A percentile compares a stretch with the other conserved stretches of the same genome.
Conservation (phyloP, 1,140 invertebrate species). For the Asobara japonica region DNA sequence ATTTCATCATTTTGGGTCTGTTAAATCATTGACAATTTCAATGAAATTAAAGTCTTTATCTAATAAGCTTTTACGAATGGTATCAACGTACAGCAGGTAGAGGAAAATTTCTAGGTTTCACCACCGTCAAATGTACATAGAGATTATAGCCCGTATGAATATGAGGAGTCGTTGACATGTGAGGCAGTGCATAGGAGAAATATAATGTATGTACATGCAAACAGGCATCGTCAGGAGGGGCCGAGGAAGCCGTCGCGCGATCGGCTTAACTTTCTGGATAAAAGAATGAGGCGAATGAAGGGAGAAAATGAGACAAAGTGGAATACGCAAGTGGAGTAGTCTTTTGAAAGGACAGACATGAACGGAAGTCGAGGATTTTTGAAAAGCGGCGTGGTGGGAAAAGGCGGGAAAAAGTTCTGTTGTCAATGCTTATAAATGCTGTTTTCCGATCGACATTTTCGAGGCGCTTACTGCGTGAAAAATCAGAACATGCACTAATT, state of each 20-base stretch:
- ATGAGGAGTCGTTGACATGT: constrained; percentile 14
- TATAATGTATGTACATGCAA: background rate
- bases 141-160: background rate
- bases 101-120: background rate
- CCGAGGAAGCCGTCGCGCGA: constrained; percentile 14
- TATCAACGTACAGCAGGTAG: too few relatives aligned
- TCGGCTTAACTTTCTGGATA: constrained; percentile 13
- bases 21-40: too few relatives aligned
- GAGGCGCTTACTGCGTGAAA: too few relatives aligned
- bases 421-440: too few relatives aligned
- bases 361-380: too few relatives aligned
- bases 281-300: background rate
- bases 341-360: background rate
- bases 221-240: constrained; percentile 21
- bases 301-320: background rate
- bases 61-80: too few relatives aligned
- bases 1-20: too few relatives aligned
- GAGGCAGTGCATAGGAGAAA: constrained; percentile 3
- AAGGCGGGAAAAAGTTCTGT: too few relatives aligned
- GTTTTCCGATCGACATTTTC: too few relatives aligned
- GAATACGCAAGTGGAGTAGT: background rate
- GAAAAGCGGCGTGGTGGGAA: too few relatives aligned
- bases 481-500: too few relatives aligned
- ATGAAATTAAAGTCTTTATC: too few relatives aligned
- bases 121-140: background rate